Evolutionary conservation across 2,888 invertebrate species (phyloP).

Genomic region (Temnothorax unifasciatus): DNA sequence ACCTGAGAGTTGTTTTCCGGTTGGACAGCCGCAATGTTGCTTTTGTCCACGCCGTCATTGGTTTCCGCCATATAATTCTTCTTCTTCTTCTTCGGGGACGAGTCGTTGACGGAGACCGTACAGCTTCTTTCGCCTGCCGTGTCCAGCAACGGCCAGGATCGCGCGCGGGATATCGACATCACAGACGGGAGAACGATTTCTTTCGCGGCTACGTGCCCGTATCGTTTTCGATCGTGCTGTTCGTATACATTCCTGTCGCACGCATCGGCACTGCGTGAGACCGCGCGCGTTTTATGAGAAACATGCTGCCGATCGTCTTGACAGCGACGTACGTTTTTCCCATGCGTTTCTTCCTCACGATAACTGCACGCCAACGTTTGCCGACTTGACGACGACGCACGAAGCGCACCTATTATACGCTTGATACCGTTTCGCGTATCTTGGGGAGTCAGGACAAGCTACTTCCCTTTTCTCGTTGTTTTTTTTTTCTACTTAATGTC

Average conservation of each 20-base stretch:
- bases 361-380: constrained; percentile 35
- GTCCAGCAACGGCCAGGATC: constrained; percentile 87
- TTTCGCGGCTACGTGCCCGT: constrained; percentile 70
- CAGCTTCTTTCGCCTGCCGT: constrained; percentile 61
- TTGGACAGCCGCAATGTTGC: constrained; percentile 7
- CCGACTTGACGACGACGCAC: constrained; percentile 10
- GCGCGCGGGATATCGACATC: constrained; percentile 87
- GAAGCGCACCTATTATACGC: neutral
- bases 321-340: constrained; percentile 54
- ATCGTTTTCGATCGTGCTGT: constrained; percentile 57
- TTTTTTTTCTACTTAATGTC: neutral
- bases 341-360: constrained; percentile 62
- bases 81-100: constrained; percentile 3
- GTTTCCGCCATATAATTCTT: constrained; percentile 77
- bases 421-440: neutral
- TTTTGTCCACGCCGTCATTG: constrained; percentile 13
- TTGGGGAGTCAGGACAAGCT: neutral
- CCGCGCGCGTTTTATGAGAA: constrained; percentile 40
- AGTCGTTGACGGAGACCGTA: constrained; percentile 24
- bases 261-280: constrained; percentile 40
- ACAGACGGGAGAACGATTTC: constrained; percentile 51
- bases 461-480: neutral
- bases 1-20: constrained; percentile 83
- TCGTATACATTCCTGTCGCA: constrained; percentile 36
- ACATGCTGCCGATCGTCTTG: constrained; percentile 64